Evolutionary conservation across 1,140 invertebrate genomes (phyloP).

Genomic region (Drosophila elegans): DNA sequence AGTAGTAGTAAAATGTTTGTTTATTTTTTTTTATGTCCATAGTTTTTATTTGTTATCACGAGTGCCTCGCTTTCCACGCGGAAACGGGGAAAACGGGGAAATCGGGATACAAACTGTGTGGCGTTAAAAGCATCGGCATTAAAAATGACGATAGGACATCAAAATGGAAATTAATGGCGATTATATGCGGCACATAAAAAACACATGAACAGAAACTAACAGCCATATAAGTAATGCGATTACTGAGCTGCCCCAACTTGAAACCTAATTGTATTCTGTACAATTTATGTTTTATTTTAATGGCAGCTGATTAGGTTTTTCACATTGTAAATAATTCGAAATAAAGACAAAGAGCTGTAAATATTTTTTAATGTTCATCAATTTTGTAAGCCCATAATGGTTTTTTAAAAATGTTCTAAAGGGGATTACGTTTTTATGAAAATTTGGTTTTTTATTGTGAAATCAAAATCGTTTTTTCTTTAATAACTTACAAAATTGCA

Average conservation of each 20-base stretch:
- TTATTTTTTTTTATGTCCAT: slow-evolving; percentile 73
- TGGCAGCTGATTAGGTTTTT: slow-evolving; percentile 20
- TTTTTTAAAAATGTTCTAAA: neutral
- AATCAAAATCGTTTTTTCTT: too few species aligned
- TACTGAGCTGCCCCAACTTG: slow-evolving; percentile 14
- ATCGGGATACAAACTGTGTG: slow-evolving; percentile 15
- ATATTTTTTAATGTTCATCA: slow-evolving; percentile 24
- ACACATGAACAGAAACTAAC: slow-evolving; percentile 42
- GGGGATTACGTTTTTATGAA: neutral
- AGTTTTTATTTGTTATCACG: slow-evolving; percentile 63
- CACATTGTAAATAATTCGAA: neutral
- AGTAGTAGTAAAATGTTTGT: slow-evolving; percentile 69
- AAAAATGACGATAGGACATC: slow-evolving; percentile 66
- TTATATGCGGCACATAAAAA: slow-evolving; percentile 54
- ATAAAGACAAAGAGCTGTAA: slow-evolving; percentile 11
- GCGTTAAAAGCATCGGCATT: slow-evolving; percentile 72
- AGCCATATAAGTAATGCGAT: slow-evolving; percentile 56
- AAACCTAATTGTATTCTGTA: slow-evolving; percentile 26
- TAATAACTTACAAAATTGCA: too few species aligned
- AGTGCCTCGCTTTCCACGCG: slow-evolving; percentile 11
- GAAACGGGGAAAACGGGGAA: neutral
- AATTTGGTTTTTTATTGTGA: neutral
- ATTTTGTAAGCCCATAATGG: neutral
- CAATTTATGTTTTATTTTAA: slow-evolving; percentile 34
- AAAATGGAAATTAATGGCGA: slow-evolving; percentile 61